A percentile compares a stretch with the other conserved stretches of the same genome.
phyloP scores from a whole-genome alignment of 2,888 invertebrate species.

The Copidosoma aretas region DNA sequence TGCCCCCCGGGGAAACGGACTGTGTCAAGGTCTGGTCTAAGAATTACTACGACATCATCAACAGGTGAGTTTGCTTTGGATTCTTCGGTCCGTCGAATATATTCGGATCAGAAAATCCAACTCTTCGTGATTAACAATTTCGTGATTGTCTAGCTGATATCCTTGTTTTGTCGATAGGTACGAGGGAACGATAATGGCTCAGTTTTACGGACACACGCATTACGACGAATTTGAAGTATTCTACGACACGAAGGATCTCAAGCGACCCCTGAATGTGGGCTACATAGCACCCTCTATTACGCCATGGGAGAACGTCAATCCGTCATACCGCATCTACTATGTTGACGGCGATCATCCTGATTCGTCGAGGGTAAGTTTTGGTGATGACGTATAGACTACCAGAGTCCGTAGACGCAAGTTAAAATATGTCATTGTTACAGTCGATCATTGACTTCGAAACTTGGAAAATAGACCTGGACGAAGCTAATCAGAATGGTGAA shows the following conservation, averaged over 20 bases:
- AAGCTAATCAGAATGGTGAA: slow-evolving; percentile 31
- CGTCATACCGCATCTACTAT: slow-evolving; percentile 94
- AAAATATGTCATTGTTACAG: slow-evolving; percentile 10
- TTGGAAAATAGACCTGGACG: slow-evolving; percentile 37
- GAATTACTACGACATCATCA: slow-evolving; percentile 89
- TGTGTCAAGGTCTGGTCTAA: slow-evolving; percentile 95
- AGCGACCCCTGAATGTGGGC: slow-evolving; percentile 84
- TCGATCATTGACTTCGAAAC: slow-evolving; percentile 33
- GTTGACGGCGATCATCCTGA: slow-evolving; percentile 90
- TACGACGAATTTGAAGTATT: slow-evolving; percentile 90
- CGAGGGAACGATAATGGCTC: slow-evolving; percentile 31
- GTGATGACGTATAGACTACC: neutral
- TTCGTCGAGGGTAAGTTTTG: slow-evolving; percentile 74
- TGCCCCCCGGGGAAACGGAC: slow-evolving; percentile 92
- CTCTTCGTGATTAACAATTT: neutral
- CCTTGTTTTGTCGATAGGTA: slow-evolving; percentile 50
- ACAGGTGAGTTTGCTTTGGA: slow-evolving; percentile 64
- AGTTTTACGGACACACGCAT: slow-evolving; percentile 38
- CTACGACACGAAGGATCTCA: slow-evolving; percentile 83
- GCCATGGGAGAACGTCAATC: slow-evolving; percentile 90
- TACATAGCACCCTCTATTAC: slow-evolving; percentile 95
- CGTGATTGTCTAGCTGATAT: no score
- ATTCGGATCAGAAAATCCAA: no score
- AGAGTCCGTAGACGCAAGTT: neutral
- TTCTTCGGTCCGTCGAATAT: neutral